Percentiles rank a stretch among this genome's conserved stretches.
phyloP scores from a whole-genome alignment of 2,113 vertebrate species.

The Felis chaus region DNA sequence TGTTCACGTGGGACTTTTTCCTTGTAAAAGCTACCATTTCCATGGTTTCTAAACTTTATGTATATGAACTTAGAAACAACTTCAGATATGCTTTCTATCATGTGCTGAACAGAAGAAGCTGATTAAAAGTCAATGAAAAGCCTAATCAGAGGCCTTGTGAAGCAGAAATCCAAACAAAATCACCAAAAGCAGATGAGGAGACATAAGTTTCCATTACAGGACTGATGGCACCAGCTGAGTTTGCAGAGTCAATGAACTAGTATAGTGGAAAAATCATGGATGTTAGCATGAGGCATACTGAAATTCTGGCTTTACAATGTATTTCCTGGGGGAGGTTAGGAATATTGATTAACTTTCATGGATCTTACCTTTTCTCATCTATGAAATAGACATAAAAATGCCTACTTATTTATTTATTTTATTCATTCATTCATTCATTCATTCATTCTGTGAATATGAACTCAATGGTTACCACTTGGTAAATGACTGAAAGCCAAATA shows the following conservation, averaged over 20 bases:
- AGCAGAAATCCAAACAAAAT: neutral
- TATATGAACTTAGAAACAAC: neutral
- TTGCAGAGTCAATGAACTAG: neutral
- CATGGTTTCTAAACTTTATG: neutral
- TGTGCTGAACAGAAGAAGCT: neutral
- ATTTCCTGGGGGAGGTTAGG: neutral
- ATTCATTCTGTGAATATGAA: neutral
- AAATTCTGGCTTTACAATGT: neutral
- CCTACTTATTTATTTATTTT: neutral
- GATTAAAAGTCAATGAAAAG: neutral
- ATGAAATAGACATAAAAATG: constrained; percentile 1
- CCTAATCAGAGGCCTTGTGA: neutral
- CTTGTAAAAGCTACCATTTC: neutral
- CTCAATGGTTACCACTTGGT: neutral
- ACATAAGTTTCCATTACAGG: neutral
- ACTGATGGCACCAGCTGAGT: neutral
- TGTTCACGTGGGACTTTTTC: neutral
- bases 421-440: neutral
- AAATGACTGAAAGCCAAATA: neutral
- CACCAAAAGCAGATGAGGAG: neutral
- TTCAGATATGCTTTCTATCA: neutral
- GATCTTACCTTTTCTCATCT: neutral
- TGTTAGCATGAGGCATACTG: neutral
- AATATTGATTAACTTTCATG: neutral
- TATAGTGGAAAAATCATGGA: neutral